These are phyloP conservation scores for Bombus impatiens DNA, from an alignment of 1,140 invertebrate species.

Conservation along the genomic window DNA sequence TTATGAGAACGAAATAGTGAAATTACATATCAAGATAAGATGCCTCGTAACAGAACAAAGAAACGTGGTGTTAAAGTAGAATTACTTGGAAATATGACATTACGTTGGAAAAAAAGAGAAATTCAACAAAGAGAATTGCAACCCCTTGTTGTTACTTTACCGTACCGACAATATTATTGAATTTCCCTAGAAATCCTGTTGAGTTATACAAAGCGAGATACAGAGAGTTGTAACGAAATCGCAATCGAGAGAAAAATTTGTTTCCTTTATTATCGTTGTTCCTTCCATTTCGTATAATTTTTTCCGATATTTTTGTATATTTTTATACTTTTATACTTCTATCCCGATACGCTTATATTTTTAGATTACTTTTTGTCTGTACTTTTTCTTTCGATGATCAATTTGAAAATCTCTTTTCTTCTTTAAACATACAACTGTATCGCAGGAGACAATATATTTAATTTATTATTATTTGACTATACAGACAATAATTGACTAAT, in stretches of 20 bases:
- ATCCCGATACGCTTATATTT: background rate
- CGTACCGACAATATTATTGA: background rate
- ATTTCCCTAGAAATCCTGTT: background rate
- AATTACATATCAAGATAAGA: slow-evolving; percentile 26
- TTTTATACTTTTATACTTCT: background rate
- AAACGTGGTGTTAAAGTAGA: slow-evolving; percentile 9
- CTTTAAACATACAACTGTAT: background rate
- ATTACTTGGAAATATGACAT: slow-evolving; percentile 13
- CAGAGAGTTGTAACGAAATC: background rate
- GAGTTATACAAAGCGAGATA: background rate
- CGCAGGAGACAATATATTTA: too few species aligned
- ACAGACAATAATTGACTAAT: background rate
- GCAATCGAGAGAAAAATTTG: background rate
- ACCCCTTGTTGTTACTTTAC: background rate
- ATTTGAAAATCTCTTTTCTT: background rate
- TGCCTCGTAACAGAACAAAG: background rate
- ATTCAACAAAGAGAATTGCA: background rate
- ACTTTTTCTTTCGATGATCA: background rate
- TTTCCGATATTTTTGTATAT: background rate
- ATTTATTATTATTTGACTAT: too few species aligned
- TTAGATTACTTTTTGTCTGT: too few species aligned
- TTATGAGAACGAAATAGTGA: background rate
- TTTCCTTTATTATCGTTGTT: background rate
- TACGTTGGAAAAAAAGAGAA: background rate
- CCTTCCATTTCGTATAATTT: background rate